phyloP scores from a whole-genome alignment of 2,797 vertebrate genomes.

The Prionace glauca region DNA sequence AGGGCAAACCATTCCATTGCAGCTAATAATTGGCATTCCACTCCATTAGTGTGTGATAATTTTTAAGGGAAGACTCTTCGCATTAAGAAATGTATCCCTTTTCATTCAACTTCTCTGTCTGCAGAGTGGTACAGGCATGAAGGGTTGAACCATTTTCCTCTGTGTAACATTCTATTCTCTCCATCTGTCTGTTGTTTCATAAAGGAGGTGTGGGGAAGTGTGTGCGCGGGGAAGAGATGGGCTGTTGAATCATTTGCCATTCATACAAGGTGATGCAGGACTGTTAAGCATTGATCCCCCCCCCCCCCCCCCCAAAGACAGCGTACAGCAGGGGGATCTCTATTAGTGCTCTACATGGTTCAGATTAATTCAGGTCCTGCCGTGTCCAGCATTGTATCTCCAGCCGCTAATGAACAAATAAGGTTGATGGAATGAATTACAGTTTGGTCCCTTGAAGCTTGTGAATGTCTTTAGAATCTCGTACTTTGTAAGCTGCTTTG shows the following conservation, averaged over 20 bases:
- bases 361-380: slow-evolving; percentile 48
- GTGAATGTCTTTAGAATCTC: slow-evolving; percentile 44
- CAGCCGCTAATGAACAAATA: slow-evolving; percentile 56
- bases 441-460: slow-evolving; percentile 48
- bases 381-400: slow-evolving; percentile 53
- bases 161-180: background rate
- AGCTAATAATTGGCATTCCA: background rate
- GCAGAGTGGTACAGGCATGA: background rate
- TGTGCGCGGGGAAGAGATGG: background rate
- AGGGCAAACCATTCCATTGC: background rate
- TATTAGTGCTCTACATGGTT: background rate
- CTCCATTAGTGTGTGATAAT: background rate
- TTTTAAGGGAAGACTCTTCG: background rate
- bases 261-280: background rate
- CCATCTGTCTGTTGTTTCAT: background rate
- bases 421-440: slow-evolving; percentile 56
- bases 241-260: background rate
- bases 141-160: background rate
- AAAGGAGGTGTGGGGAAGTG: background rate
- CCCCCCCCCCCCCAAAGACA: no score
- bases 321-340: background rate
- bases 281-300: background rate
- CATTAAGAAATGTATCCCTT: background rate
- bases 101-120: background rate
- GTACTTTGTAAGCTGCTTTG: slow-evolving; percentile 49